Evolutionary conservation across 1,140 invertebrate species (phyloP).

Genomic region (Medauroidea extradentata): DNA sequence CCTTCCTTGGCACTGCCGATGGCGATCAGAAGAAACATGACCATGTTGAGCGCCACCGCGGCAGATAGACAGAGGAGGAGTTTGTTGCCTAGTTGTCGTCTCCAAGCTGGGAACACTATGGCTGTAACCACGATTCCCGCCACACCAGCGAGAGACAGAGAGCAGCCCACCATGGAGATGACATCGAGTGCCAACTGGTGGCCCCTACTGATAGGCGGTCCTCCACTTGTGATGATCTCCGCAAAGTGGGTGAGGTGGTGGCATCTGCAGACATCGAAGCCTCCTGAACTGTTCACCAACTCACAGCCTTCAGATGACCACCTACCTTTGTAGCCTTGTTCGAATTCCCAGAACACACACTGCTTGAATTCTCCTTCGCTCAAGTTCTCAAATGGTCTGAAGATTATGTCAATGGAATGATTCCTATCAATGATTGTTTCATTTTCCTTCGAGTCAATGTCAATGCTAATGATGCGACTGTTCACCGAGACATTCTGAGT

Average conservation of each 20-base stretch:
- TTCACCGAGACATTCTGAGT: not conserved
- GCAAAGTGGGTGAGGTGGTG: conserved; percentile 18
- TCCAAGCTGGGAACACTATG: conserved; percentile 3
- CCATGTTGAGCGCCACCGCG: conserved; percentile 12
- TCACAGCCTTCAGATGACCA: conserved; percentile 13
- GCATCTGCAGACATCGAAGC: conserved; percentile 11
- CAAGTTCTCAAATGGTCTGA: not conserved
- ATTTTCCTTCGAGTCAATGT: not conserved
- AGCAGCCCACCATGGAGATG: conserved; percentile 10
- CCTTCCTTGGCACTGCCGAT: not conserved
- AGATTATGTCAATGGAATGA: not conserved
- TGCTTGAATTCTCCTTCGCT: not conserved
- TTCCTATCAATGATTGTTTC: not conserved
- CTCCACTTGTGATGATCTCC: not conserved
- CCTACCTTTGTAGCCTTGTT: not conserved
- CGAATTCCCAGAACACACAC: conserved; percentile 17
- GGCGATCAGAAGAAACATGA: not conserved
- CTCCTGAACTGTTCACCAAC: not conserved
- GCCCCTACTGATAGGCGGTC: not conserved
- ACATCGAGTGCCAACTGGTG: conserved; percentile 1
- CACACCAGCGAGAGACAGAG: conserved; percentile 7
- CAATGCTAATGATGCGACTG: conserved; percentile 1
- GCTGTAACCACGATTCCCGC: conserved; percentile 1
- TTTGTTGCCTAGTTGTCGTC: conserved; percentile 9
- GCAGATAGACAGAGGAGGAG: conserved; percentile 6